Evolutionary conservation across 2,797 vertebrate genomes (phyloP), one percentile per base, ranked within the genome.

Genomic region (Petrocephalus schoutedeni): DNA sequence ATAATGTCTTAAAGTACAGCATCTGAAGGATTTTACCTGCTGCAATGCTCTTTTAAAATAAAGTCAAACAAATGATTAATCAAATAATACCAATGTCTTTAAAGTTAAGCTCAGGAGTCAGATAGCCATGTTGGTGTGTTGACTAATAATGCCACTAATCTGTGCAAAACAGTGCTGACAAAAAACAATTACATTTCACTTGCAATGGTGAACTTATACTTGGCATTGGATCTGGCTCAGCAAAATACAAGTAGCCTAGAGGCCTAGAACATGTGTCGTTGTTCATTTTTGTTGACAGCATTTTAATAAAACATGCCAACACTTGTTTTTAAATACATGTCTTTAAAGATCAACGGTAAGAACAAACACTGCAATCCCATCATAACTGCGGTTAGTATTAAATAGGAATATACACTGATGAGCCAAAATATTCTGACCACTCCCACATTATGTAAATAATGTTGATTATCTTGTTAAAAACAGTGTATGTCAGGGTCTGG

Each of bases 221-320:
- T 90, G 87, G 88, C 85, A 87, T 86, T 88, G 61, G 87, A 88
- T 89, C 90, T 89, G 88, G 86, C 90, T 91, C 92, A 91, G 92
- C 90, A 90, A 82, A 92, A 91, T 89, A 90, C 90, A 89, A 86
- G 67, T 87, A 90, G 91, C 89, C 91, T 91, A 85, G 56, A 92
- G 92, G 89, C 91, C 89, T 59, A 58, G 88, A 89, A 89, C 90
- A 89, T 90, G 89, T 89, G 89, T 90, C 90, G 80, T 88, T 87
- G 91, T 80, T 91, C 91, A 90, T 89, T 91, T 91, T 89, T 89
- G 90, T 91, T 91, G 91, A 92, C 91, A 92, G 87, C 86, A 89
- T 91, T 90, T 92, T 93, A 92, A 93, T 91, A 90, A 92, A 92
- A 92, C 90, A 91, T 91, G 89, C 90, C 90, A 92, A 87, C 88